Base-by-base conservation (phyloP, 2,888 invertebrate genomes). In the Clitarchus hookeri region DNA sequence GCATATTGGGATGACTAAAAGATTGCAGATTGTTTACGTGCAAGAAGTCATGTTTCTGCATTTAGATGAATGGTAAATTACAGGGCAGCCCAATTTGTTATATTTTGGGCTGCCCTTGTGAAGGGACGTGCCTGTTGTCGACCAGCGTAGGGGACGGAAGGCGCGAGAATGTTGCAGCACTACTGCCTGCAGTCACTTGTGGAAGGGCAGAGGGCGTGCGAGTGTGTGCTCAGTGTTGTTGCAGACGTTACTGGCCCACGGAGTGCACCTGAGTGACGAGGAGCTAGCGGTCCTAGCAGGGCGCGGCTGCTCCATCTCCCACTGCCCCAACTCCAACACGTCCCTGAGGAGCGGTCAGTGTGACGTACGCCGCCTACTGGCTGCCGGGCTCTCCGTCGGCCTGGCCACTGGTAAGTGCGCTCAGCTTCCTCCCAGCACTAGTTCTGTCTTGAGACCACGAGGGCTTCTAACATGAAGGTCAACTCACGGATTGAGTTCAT, bases 251-350 rank as follows among this genome's bases (percentile, higher is more conserved):
- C 93, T 98, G 93, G 98, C 97, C 0, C 98, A 98, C 90, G 97
- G 95, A 0, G 93, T 98, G 23, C 93, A 97, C 91, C 91, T 98
- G 84, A 93, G 93, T 13, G 94, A 96, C 78, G 92, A 93, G 4
- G 98, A 98, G 91, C 92, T 97, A 26, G 89, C 91, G 19, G 89
- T 96, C 12, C 90, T 98, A 26, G 92, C 93, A 27, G 88, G 92
- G 44, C 93, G 93, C 85, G 94, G 94, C 0, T 94, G 95, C 2
- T 94, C 96, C 0, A 91, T 98, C 12, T 94, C 97, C 0, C 98
- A 98, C 91, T 98, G 98, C 90, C 97, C 98, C 0, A 94, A 95
- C 65, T 98, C 98, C 1, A 98, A 98, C 91, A 95, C 95, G 0
- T 94, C 95, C 88, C 92, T 98, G 78, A 93, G 93, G 89, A 98